Evolutionary conservation across 2,888 invertebrate genomes (phyloP), one percentile per base, ranked within the genome.

Genomic region (Automeris io): DNA sequence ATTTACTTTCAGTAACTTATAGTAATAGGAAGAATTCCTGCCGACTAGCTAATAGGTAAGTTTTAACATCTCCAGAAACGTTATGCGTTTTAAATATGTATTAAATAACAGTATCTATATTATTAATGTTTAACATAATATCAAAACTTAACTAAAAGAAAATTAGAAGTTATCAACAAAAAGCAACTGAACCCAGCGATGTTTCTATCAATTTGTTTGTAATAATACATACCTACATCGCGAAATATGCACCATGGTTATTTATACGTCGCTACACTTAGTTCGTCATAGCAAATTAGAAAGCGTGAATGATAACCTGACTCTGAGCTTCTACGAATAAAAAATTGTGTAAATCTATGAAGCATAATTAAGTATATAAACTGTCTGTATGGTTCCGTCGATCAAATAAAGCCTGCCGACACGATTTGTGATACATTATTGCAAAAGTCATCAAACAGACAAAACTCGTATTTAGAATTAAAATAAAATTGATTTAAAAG

Each of bases 261-360:
- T 59, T 61, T 57, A 53, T 46, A 47, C 47, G 47, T 47, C 51
- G 50, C 46, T 57, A 57, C 54, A 54, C 49, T 69, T 66, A 70
- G 79, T 79, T 79, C 64, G 77, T 75, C 78, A 78, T 51, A 72
- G 72, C 70, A 62, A 78, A 82, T 80, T 82, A 80, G 83, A 82
- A 82, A 83, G 82, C 70, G 76, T 70, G 63, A 57, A 60, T 60
- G 54, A 61, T 62, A 57, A 61, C 59, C 56, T 55, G 49, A 40
- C 45, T 42, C 47, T 51, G 48, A 45, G 47, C 54, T 51, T 46
- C 57, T 59, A 59, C 61, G 54, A 49, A 46, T 44, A 41, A 24
- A 31, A 18, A 13, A 26, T 18, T 33, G 18, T 29, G 21, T 19
- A 7, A 34, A 39, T 34, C 21, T 9, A 32, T 18, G 16, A 31